These are phyloP conservation scores for Campoletis raptor DNA, from an alignment of 2,888 invertebrate genomes.

Conservation along the genomic window DNA sequence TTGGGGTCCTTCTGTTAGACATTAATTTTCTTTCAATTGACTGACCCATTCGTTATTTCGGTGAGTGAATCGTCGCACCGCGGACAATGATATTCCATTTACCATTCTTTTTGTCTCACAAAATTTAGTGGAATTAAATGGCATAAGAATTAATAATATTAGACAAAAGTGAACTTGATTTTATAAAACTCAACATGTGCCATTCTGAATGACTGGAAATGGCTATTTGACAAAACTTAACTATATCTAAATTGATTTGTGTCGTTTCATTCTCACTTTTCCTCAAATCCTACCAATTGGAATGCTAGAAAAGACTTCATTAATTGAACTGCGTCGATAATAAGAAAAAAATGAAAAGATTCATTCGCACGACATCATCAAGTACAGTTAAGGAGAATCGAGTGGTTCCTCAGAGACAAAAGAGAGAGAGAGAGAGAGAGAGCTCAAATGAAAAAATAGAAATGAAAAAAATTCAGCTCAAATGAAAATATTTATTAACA, in stretches of 20 bases:
- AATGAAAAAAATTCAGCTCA: too few species aligned
- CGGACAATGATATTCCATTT: constrained; percentile 63
- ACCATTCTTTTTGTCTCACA: not conserved
- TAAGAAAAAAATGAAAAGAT: too few species aligned
- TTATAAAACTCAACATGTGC: not conserved
- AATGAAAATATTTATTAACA: too few species aligned
- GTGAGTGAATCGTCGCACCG: constrained; percentile 36
- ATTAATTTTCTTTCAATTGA: constrained; percentile 53
- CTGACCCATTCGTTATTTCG: constrained; percentile 58
- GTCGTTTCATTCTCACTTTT: not conserved
- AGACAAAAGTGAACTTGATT: not conserved
- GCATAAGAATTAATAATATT: constrained; percentile 23
- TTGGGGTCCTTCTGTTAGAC: constrained; percentile 32
- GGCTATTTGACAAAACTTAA: not conserved
- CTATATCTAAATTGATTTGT: not conserved
- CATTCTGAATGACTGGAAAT: not conserved
- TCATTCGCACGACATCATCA: too few species aligned
- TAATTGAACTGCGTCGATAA: not conserved
- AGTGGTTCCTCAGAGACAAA: too few species aligned
- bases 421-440: too few species aligned
- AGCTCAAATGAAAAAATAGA: too few species aligned
- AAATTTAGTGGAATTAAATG: constrained; percentile 29
- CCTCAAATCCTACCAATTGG: not conserved
- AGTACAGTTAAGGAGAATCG: too few species aligned
- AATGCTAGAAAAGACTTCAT: not conserved